These are phyloP conservation scores for Erythrolamprus reginae DNA, from an alignment of 2,113 vertebrate species.

Conservation along the genomic window DNA sequence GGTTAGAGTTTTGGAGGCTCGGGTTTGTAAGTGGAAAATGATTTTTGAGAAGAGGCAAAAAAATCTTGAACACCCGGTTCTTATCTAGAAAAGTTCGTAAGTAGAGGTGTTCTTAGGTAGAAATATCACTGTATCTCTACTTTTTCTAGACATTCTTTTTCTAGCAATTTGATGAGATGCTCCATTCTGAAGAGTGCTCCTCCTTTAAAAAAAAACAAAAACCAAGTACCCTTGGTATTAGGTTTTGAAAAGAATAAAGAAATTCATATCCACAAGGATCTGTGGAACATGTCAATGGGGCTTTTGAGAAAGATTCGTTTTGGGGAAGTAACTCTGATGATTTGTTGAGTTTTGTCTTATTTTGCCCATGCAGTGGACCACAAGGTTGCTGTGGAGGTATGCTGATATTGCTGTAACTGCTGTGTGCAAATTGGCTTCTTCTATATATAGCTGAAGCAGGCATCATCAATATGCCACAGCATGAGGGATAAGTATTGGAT, in stretches of 20 bases:
- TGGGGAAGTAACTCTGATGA: background rate
- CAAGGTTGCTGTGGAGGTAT: background rate
- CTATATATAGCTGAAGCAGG: background rate
- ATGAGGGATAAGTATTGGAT: background rate
- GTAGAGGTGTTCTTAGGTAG: no score
- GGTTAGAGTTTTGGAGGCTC: no score
- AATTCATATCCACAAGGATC: background rate
- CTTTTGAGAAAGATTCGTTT: background rate
- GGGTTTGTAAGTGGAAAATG: no score
- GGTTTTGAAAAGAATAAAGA: background rate
- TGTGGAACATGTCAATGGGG: background rate
- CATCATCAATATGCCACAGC: background rate
- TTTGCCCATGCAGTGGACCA: background rate
- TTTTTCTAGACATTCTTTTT: background rate
- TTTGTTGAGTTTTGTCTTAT: background rate
- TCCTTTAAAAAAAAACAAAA: no score
- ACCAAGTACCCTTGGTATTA: background rate
- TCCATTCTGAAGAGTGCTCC: background rate
- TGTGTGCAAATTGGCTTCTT: background rate
- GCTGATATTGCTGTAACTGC: background rate
- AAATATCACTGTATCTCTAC: no score
- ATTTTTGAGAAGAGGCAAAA: no score
- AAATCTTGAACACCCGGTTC: no score
- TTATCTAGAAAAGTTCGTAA: no score
- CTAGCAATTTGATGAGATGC: no score